Base-by-base conservation (phyloP, 37 sponge, comb jelly and placozoan genomes). In the Cladorhizidae sp. region DNA sequence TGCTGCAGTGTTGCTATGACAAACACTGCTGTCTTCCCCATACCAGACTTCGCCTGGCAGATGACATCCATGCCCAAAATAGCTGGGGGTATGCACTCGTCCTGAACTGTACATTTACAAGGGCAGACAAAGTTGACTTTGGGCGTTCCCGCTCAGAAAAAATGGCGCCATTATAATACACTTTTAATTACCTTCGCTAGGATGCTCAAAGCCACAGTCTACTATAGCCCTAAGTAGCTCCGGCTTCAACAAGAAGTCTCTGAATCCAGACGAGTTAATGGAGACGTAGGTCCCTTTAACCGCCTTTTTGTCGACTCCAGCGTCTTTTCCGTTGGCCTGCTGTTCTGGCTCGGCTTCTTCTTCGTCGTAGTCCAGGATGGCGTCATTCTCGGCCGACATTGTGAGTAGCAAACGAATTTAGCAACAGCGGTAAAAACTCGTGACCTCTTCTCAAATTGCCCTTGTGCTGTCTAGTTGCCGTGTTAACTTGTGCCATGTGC, bases 1-100 rank as follows among this genome's bases (percentile, higher is more conserved):
- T 98, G 99, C 84, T 98, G 99, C 12, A 98, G 84, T 3, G 99
- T 95, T 41, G 99, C 92, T 31, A 98, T 87, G 36, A 98, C 99
- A 73, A 98, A 98, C 69, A 98, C 99, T 23, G 99, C 99, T 26
- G 99, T 98, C 86, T 98, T 98, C 39, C 99, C 99, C 99, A 98
- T 98, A 73, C 99, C 99, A 62, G 88, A 87, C 91, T 98, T 98
- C 7, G 99, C 99, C 80, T 98, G 99, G 56, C 99, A 98, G 65
- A 98, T 81, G 65, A 98, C 86, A 73, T 98, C 99, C 99, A 98
- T 98, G 12, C 95, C 95, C 26, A 98, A 90, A 51, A 98, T 94
- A 25, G 96, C 94, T 82, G 95, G 99, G 49, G 99, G 99, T 43
- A 98, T 98, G 76, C 99, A 98, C 84, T 98, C 96, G 76, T 95